Evolutionary conservation across 1,140 invertebrate genomes (phyloP), one percentile per base, ranked within the genome.

Genomic region (Bursaphelenchus mucronatus): DNA sequence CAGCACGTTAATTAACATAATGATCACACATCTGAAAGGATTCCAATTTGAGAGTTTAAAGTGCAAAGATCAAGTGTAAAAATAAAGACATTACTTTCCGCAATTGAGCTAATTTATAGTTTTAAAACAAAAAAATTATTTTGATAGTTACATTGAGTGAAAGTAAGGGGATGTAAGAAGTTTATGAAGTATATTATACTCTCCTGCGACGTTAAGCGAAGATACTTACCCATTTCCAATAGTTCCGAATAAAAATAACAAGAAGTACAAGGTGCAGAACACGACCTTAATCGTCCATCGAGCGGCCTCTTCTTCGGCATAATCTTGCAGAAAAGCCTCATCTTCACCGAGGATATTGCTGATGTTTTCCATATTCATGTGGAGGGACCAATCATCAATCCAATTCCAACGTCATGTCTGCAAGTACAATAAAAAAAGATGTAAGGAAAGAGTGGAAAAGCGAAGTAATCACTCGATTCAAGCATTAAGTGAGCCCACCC

Each of bases 1-100:
- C 15, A 73, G n/a, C 8, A 73, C 63, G 47, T 70, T 68, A 15
- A 54, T 55, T 21, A 73, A 63, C 71, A 73, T 73, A 0, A 75
- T 40, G 45, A 73, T 73, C 8, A 73, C 71, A 51, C 59, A 51
- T 19, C 70, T 73, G 43, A 66, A 66, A 64, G 0, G 21, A 41
- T 56, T 30, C 46, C 15, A 51, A n/a, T 13, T 53, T 40, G 10
- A 53, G 21, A 10, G 17, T 67, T 56, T 40, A 17, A 7, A 46
- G 39, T 21, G 13, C n/a, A 55, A 55, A 21, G 13, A 15, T 1
- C 49, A 50, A 17, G 49, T 50, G 49, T 5, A 17, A 5, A 15
- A 15, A 17, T 30, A 17, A 15, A 3, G 5, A 5, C 19, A 17
- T 5, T 17, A 30, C 1, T 17, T 5, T 17, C 5, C 49, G 49